Base-by-base conservation (phyloP, 2,888 invertebrate genomes). In the Lithosia quadra region DNA sequence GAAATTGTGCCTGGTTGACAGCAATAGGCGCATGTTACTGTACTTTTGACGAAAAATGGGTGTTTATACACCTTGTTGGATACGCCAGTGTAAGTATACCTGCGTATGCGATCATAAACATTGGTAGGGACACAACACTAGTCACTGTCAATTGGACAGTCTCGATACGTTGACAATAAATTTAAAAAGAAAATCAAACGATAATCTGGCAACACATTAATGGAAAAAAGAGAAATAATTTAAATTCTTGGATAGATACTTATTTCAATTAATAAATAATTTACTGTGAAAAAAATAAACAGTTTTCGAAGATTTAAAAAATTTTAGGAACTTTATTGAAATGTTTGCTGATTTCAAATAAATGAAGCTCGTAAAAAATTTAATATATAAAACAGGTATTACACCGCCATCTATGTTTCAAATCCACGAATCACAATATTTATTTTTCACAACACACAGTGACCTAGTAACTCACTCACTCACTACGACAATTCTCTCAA, bases 401-500 rank as follows among this genome's bases (percentile, higher is more conserved):
- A 62, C 43, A 58, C 3, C 39, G 59, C 59, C 63, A 63, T 22
- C 56, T 64, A 58, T 63, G 5, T 39, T 39, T 21, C 28, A 58
- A 55, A 61, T 10, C 9, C n/a, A 53, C 8, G 39, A 58, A 57
- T n/a, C 56, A 61, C 59, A 58, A 34, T 21, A 56, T n/a, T n/a
- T 33, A 22, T 63, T 22, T 34, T 55, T 55, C 63, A 22, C 22
- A 55, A 24, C 15, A 55, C 33, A 39, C 62, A 36, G 9, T n/a
- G 10, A 28, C 61, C 56, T 36, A 55, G 22, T 33, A n/a, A 11
- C 28, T 60, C 61, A 61, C 55, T 60, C 61, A 61, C 55, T 43
- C 66, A 66, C 49, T 62, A 64, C 24, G n/a, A 55, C 60, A 15
- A 63, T 24, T 33, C 56, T 18, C 53, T 59, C 36, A 33, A 33